phyloP scores from a whole-genome alignment of 2,888 invertebrate genomes.

The Caenorhabditis zanzibari region DNA sequence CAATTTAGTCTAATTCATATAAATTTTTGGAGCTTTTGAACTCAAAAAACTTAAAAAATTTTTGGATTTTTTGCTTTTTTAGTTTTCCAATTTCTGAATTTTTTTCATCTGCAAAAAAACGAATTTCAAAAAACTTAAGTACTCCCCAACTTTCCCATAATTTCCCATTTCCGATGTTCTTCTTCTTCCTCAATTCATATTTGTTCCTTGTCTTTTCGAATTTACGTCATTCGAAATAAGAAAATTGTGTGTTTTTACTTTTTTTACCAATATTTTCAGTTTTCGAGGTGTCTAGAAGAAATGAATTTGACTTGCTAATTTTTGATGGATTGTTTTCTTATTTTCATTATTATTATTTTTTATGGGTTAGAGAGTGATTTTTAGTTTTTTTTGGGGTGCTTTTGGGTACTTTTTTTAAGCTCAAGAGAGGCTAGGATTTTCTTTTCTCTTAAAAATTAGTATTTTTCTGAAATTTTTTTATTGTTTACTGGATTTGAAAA shows the following conservation, averaged over 20 bases:
- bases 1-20: too few relatives aligned
- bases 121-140: background rate
- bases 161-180: constrained; percentile 27
- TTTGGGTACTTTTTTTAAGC: too few relatives aligned
- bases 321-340: background rate
- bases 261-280: constrained; percentile 2
- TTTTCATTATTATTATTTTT: background rate
- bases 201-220: background rate
- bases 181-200: background rate
- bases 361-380: background rate
- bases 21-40: too few relatives aligned
- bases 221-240: background rate
- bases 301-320: background rate
- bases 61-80: too few relatives aligned
- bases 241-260: constrained; percentile 1
- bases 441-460: too few relatives aligned
- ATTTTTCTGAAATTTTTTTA: too few relatives aligned
- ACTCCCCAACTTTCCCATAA: background rate
- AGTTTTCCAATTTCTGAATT: background rate
- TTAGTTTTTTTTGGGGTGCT: too few relatives aligned
- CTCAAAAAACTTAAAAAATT: too few relatives aligned
- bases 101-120: background rate
- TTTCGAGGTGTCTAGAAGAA: background rate
- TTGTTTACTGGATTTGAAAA: too few relatives aligned
- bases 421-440: too few relatives aligned